Percentiles rank a stretch among this genome's conserved stretches.
phyloP scores from a whole-genome alignment of 2,797 vertebrate species.

The Atherinosoma microstoma region DNA sequence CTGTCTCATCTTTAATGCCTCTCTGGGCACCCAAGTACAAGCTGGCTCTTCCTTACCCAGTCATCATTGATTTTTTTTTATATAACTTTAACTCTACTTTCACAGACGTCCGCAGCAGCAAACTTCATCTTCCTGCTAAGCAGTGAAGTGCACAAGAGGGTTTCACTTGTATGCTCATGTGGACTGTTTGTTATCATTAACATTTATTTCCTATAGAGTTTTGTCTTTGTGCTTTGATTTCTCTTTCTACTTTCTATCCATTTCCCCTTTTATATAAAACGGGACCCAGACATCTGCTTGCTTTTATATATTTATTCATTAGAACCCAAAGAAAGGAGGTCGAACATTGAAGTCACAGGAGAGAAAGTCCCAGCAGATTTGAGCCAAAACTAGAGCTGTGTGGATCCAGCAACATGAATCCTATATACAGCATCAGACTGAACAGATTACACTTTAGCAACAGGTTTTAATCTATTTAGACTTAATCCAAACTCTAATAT shows the following conservation, averaged over 20 bases:
- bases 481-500: neutral
- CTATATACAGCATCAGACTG: neutral
- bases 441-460: neutral
- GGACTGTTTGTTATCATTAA: slow-evolving; percentile 9
- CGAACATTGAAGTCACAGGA: neutral
- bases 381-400: neutral
- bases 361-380: slow-evolving; percentile 9
- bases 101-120: slow-evolving; percentile 6
- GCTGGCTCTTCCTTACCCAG: slow-evolving; percentile 13
- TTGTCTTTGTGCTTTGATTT: neutral
- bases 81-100: slow-evolving; percentile 17
- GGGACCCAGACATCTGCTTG: neutral
- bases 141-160: neutral
- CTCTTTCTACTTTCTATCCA: neutral
- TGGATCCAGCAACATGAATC: slow-evolving; percentile 3
- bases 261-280: neutral
- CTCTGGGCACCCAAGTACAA: slow-evolving; percentile 27
- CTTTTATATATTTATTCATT: slow-evolving; percentile 6
- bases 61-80: slow-evolving; percentile 17
- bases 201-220: neutral
- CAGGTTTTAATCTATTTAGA: neutral
- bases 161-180: slow-evolving; percentile 3
- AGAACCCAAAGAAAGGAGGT: neutral
- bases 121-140: slow-evolving; percentile 3
- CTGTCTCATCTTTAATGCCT: slow-evolving; percentile 23